These are phyloP conservation scores for Halictus rubicundus DNA, from an alignment of 1,140 invertebrate genomes.

Conservation along the genomic window DNA sequence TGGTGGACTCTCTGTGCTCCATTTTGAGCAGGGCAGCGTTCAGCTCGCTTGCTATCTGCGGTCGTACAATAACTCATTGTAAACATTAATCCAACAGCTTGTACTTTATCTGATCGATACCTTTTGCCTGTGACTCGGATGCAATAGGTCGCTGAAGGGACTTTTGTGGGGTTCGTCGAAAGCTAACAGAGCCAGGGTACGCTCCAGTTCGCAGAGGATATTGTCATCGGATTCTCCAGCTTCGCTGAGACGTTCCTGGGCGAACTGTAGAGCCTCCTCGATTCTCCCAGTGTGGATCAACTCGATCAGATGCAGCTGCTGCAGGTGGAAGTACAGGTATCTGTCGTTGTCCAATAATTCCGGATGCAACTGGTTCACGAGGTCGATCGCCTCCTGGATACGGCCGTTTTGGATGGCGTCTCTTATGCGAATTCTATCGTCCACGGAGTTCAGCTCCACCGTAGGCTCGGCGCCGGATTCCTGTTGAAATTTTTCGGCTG, in stretches of 20 bases:
- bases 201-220: conserved; percentile 88
- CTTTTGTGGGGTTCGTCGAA: conserved; percentile 97
- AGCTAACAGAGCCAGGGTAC: conserved; percentile 95
- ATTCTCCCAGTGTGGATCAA: conserved; percentile 93
- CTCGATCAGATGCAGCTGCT: conserved; percentile 97
- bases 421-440: conserved; percentile 96
- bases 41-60: conserved; percentile 96
- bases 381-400: conserved; percentile 94
- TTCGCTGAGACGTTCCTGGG: conserved; percentile 95
- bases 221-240: conserved; percentile 93
- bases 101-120: conserved; percentile 77
- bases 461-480: conserved; percentile 94
- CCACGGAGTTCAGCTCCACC: conserved; percentile 93
- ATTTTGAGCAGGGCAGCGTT: conserved; percentile 97
- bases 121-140: conserved; percentile 95
- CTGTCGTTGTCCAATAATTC: conserved; percentile 97
- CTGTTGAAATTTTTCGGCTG: conserved; percentile 97
- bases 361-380: conserved; percentile 97
- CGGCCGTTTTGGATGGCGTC: conserved; percentile 96
- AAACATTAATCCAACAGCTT: not conserved
- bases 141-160: conserved; percentile 97
- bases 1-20: conserved; percentile 93
- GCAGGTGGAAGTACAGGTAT: conserved; percentile 97
- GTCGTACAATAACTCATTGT: conserved; percentile 51
- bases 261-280: conserved; percentile 97